Base-by-base conservation (phyloP, 1,140 invertebrate genomes). In the Cotesia glomerata region DNA sequence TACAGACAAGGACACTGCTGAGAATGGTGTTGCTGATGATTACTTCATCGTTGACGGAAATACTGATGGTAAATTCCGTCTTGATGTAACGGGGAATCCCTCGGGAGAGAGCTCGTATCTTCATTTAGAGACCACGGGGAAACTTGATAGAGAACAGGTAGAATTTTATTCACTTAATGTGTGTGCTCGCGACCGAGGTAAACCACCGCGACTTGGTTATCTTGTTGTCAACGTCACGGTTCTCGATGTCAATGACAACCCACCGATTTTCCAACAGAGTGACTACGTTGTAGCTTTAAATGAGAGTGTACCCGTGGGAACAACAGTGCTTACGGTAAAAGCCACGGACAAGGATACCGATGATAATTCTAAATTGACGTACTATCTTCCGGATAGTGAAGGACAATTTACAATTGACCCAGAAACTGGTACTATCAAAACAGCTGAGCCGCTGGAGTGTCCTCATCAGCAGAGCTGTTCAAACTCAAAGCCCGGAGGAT, bases 241-340 rank as follows among this genome's bases (percentile, higher is more conserved):
- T 69, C 85, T 97, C 64, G 97, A 98, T 84, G 95, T 97, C 0
- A 98, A 98, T 81, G 97, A 98, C 82, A 97, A 98, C 86, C 94
- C 95, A 14, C 97, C 97, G 32, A 93, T 96, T 63, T 97, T 98
- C 77, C 94, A 95, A 80, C 95, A 96, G 80, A 95, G 93, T 86
- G 96, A 97, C 80, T 98, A 98, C 85, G 93, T 93, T 58, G 95
- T 97, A 0, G 93, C 93, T 8, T 79, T 98, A 13, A 96, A 97
- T 83, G 98, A 99, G 86, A 98, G 94, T 79, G 94, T 95, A 3
- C 91, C 92, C 3, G 91, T 93, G 0, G 95, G 95, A n/a, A 96
- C 94, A 0, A 90, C 90, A 5, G 95, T 98, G 0, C 84, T 97
- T 0, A 93, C 93, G 76, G 96, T 98, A n/a, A 92, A 91, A 78